Base-by-base conservation (phyloP, 2,888 invertebrate genomes). In the Taphrorychus bicolor region DNA sequence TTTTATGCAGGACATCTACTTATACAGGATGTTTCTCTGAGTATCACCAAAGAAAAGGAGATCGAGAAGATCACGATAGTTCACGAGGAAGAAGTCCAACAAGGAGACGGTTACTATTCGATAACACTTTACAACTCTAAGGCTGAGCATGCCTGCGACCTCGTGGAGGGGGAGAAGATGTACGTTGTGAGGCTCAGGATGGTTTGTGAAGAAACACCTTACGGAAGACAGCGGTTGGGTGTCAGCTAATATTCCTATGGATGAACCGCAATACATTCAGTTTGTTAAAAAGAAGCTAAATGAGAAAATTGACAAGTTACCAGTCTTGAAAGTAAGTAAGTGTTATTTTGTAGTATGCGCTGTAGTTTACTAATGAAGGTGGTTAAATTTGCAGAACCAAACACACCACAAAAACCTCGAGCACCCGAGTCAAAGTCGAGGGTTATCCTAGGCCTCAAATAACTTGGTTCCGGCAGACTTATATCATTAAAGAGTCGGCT, bases 401-500 rank as follows among this genome's bases (percentile, higher is more conserved):
- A 87, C 71, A 87, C 89, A 5, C 90, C 90, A 75, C 92, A 94
- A 76, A 90, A 91, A 79, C 86, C 93, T 4, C 85, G 88, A 70
- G 94, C 95, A 17, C 96, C 96, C 4, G 89, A 90, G 79, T 95
- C 77, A 95, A 97, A 85, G 96, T 99, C 24, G 94, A 94, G 82
- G 99, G 98, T 59, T 85, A 89, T 78, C 98, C 99, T 4, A 86
- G 95, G 76, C 98, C 98, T 22, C 93, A 95, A 80, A 95, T 99
- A 72, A 96, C 97, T 16, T 99, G 99, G 98, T 96, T 95, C 85
- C 87, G 94, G 64, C 95, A 96, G 84, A 95, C 95, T 0, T 93
- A 94, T 18, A 93, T 96, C 64, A 94, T 96, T 41, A 95, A 95
- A 81, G 92, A 92, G 32, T 94, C 95, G 0, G 89, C 89, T 79